A percentile compares a stretch with the other conserved stretches of the same genome.
phyloP scores from a whole-genome alignment of 2,113 vertebrate genomes.

The Prinia subflava region DNA sequence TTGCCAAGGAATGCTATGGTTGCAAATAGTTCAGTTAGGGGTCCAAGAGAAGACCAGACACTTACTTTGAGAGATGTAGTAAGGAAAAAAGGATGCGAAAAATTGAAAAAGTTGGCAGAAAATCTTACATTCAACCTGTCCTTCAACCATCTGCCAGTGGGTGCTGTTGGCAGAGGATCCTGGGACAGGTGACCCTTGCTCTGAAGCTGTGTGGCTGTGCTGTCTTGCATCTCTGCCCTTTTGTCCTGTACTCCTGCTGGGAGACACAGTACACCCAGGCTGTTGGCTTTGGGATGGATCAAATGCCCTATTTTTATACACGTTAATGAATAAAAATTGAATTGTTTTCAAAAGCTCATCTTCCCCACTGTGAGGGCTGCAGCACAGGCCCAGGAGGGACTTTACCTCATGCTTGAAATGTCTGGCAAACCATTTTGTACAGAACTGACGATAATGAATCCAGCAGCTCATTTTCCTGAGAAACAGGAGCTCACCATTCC shows the following conservation, averaged over 20 bases:
- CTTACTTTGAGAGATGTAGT: neutral
- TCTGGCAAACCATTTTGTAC: constrained; percentile 37
- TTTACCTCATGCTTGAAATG: constrained; percentile 3
- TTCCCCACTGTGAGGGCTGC: neutral
- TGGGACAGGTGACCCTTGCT: neutral
- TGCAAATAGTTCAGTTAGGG: neutral
- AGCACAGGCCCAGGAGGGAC: neutral
- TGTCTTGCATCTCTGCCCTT: neutral
- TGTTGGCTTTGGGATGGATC: neutral
- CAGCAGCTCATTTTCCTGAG: constrained; percentile 22
- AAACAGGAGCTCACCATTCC: constrained; percentile 10
- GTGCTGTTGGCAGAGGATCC: neutral
- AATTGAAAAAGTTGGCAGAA: neutral
- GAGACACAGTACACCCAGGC: neutral
- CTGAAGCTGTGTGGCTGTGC: neutral
- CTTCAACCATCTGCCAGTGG: neutral
- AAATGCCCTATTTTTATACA: constrained; percentile 2
- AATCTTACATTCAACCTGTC: neutral
- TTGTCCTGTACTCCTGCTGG: neutral
- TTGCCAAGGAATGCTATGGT: neutral
- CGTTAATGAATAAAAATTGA: neutral
- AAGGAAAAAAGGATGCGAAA: neutral
- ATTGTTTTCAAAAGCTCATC: neutral
- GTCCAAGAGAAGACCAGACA: neutral
- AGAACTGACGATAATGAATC: constrained; percentile 7